phyloP scores from a whole-genome alignment of 2,113 vertebrate genomes.

The Prolemur simus region DNA sequence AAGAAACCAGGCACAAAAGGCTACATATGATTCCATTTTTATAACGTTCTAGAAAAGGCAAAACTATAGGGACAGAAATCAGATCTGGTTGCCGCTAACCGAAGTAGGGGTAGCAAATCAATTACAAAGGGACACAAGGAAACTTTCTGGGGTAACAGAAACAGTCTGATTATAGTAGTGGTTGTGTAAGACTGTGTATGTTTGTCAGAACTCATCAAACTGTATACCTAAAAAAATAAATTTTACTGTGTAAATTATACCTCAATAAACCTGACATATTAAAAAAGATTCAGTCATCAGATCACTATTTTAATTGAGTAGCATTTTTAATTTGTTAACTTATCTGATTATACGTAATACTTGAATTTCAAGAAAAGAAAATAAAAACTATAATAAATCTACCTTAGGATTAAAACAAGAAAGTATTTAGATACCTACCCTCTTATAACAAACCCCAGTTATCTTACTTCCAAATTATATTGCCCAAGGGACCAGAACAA shows the following conservation, averaged over 20 bases:
- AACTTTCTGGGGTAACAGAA: not conserved
- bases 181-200: not conserved
- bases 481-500: not conserved
- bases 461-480: not conserved
- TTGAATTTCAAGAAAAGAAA: slow-evolving; percentile 49
- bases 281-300: slow-evolving; percentile 27
- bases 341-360: not conserved
- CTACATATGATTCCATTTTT: not conserved
- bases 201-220: slow-evolving; percentile 35
- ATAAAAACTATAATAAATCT: slow-evolving; percentile 35
- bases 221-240: slow-evolving; percentile 6
- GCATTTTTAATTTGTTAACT: slow-evolving; percentile 41
- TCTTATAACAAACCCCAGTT: slow-evolving; percentile 20
- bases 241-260: slow-evolving; percentile 31
- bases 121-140: slow-evolving; percentile 25
- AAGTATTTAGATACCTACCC: not conserved
- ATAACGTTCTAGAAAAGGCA: slow-evolving; percentile 38
- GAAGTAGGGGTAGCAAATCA: not conserved
- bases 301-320: slow-evolving; percentile 40
- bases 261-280: not conserved
- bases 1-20: slow-evolving; percentile 8
- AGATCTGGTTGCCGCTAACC: not conserved
- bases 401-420: slow-evolving; percentile 42
- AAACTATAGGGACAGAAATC: slow-evolving; percentile 1
- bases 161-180: not conserved